Evolutionary conservation across 1,140 invertebrate genomes (phyloP).

Genomic region (Nephila pilipes): DNA sequence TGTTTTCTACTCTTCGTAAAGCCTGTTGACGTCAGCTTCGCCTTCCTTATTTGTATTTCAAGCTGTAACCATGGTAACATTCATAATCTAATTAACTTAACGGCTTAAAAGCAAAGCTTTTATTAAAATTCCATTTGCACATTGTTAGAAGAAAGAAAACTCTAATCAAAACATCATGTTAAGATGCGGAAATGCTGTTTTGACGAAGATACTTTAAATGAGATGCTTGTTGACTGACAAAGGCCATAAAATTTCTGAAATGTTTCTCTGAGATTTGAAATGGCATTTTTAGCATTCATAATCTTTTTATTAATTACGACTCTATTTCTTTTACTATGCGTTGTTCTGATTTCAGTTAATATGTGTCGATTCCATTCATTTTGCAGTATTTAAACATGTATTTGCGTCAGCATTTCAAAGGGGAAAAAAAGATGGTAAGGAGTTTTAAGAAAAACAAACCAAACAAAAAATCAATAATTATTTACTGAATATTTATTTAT

Average conservation of each 20-base stretch:
- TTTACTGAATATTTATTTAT: too few relatives aligned
- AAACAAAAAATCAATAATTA: too few relatives aligned
- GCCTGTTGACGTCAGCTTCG: not conserved
- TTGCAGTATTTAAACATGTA: too few relatives aligned
- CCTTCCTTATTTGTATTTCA: not conserved
- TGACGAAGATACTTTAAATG: not conserved
- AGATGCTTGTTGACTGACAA: not conserved
- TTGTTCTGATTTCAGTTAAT: too few relatives aligned
- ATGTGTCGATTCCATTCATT: too few relatives aligned
- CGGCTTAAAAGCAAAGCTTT: conserved; percentile 15
- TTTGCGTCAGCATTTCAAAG: too few relatives aligned
- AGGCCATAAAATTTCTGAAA: not conserved
- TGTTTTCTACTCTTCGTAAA: not conserved
- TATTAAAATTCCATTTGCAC: conserved; percentile 31
- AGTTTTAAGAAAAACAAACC: too few relatives aligned
- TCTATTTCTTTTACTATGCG: too few relatives aligned
- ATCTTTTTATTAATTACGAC: too few relatives aligned
- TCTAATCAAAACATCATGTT: conserved; percentile 6
- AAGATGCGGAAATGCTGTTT: not conserved
- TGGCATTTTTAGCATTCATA: too few relatives aligned
- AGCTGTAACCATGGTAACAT: not conserved
- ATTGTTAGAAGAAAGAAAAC: not conserved
- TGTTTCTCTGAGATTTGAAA: not conserved
- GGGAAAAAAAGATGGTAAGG: too few relatives aligned
- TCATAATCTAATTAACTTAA: conserved; percentile 29